Percentiles rank a stretch among this genome's conserved stretches.
Evolutionary conservation across 2,113 vertebrate species (phyloP).

Genomic region (Etheostoma cragini): DNA sequence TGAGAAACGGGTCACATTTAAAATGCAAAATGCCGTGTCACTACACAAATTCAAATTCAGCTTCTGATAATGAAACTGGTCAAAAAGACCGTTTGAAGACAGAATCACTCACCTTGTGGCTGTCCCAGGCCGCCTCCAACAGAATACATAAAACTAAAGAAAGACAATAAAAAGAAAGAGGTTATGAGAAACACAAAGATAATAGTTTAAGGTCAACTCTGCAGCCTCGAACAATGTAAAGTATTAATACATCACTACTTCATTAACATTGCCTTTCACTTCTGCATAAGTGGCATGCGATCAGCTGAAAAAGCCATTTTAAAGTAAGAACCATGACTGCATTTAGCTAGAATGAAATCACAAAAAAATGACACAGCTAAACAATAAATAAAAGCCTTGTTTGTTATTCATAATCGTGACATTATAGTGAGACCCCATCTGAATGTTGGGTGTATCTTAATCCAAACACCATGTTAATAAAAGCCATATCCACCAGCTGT

Average conservation of each 20-base stretch:
- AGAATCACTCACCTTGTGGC: constrained; percentile 90
- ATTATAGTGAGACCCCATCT: neutral
- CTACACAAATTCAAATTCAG: neutral
- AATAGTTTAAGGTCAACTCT: neutral
- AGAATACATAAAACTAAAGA: constrained; percentile 94
- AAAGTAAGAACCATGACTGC: neutral
- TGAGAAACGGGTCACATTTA: neutral
- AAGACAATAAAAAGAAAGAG: constrained; percentile 48
- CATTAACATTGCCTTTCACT: neutral
- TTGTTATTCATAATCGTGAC: neutral
- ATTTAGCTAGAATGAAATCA: neutral
- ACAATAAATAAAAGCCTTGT: neutral
- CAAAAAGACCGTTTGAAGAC: neutral
- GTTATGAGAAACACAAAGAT: constrained; percentile 29
- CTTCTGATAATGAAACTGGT: neutral
- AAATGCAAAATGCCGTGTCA: neutral
- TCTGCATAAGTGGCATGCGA: neutral
- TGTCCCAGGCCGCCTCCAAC: constrained; percentile 91
- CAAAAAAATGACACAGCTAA: neutral
- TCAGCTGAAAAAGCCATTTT: neutral
- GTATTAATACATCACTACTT: neutral
- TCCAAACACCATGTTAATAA: neutral
- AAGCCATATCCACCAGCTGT: constrained; percentile 1
- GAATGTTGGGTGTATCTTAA: neutral
- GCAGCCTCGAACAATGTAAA: neutral